Conservation (phyloP, 2,888 invertebrate species). For the Ichneumoninae sp. region DNA sequence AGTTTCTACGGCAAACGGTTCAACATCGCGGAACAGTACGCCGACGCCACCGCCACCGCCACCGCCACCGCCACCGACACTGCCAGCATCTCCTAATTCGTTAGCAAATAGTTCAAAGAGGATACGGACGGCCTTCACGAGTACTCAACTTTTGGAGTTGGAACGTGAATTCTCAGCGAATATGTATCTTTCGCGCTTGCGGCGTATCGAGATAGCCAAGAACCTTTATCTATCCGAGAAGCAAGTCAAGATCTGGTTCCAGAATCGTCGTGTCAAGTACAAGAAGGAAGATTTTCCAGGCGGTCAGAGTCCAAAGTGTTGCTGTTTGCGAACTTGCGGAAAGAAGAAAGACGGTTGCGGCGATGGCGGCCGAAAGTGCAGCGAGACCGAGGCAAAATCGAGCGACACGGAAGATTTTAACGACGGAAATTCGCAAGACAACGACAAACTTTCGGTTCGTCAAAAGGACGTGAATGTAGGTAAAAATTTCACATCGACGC, state of each 20-base stretch:
- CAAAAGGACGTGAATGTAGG: constrained; percentile 1
- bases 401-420: constrained; percentile 43
- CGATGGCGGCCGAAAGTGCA: constrained; percentile 68
- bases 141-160: constrained; percentile 92
- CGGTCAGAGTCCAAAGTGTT: constrained; percentile 84
- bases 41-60: constrained; percentile 85
- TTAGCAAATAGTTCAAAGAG: constrained; percentile 90
- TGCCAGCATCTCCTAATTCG: constrained; percentile 81
- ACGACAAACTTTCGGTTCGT: constrained; percentile 23
- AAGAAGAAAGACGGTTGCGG: constrained; percentile 79
- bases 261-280: constrained; percentile 96
- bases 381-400: constrained; percentile 60
- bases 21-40: constrained; percentile 83
- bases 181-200: constrained; percentile 94
- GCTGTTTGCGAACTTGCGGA: constrained; percentile 85
- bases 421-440: constrained; percentile 50
- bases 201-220: constrained; percentile 97
- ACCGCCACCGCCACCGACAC: constrained; percentile 71
- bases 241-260: constrained; percentile 98
- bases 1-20: constrained; percentile 82
- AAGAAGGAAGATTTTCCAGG: constrained; percentile 93
- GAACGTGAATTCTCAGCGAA: constrained; percentile 93
- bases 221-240: constrained; percentile 95
- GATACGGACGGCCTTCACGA: constrained; percentile 97
- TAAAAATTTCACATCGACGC: constrained; percentile 42